These are phyloP conservation scores for Pao palembangensis DNA, from an alignment of 2,113 vertebrate species.

Conservation along the genomic window DNA sequence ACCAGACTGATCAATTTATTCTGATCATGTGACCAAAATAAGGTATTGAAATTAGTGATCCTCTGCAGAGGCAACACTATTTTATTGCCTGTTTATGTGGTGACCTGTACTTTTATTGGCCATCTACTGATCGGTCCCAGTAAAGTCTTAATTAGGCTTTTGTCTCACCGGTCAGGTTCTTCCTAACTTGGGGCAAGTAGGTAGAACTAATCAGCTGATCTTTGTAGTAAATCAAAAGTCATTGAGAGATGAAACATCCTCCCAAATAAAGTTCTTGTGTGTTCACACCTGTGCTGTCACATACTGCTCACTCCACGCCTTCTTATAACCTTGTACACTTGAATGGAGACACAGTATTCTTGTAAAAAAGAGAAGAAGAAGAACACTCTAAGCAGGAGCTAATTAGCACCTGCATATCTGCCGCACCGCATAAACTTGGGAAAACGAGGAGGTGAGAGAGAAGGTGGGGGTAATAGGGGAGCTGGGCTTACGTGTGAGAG, in stretches of 20 bases:
- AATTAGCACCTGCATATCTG: conserved; percentile 61
- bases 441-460: conserved; percentile 8
- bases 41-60: too few species aligned
- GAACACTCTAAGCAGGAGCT: conserved; percentile 20
- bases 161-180: not conserved
- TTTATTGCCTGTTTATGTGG: too few species aligned
- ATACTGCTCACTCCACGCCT: conserved; percentile 6
- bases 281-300: conserved; percentile 11
- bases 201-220: conserved; percentile 8
- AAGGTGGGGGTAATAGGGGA: conserved; percentile 18
- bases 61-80: too few species aligned
- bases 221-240: conserved; percentile 10
- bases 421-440: conserved; percentile 26
- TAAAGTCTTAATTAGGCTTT: conserved; percentile 44
- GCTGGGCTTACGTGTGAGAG: conserved; percentile 59
- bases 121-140: conserved; percentile 22
- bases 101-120: conserved; percentile 30
- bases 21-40: too few species aligned
- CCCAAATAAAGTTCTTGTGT: conserved; percentile 12
- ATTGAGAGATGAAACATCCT: conserved; percentile 6
- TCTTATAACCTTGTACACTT: conserved; percentile 39
- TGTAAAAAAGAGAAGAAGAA: conserved; percentile 27
- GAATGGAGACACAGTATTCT: conserved; percentile 22
- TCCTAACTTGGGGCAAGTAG: conserved; percentile 16
- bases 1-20: too few species aligned